phyloP scores from a whole-genome alignment of 2,113 vertebrate genomes.

The Actenoides lindsayi region DNA sequence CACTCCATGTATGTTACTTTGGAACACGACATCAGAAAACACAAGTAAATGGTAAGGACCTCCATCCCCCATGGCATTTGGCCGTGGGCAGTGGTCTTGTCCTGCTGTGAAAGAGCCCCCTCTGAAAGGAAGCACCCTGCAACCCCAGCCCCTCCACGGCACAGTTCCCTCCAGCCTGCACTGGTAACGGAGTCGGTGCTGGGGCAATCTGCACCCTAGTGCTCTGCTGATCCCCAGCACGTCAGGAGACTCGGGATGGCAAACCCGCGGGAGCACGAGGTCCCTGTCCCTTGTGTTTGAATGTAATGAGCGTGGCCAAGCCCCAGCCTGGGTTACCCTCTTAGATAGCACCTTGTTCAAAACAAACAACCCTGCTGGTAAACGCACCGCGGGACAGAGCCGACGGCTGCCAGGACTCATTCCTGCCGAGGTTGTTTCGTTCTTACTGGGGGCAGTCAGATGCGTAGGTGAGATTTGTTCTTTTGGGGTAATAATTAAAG shows the following conservation, averaged over 20 bases:
- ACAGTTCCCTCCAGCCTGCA: not conserved
- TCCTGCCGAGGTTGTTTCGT: not conserved
- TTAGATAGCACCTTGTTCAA: fast-evolving
- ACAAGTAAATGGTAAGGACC: not conserved
- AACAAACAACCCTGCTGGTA: not conserved
- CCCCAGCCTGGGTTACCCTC: fast-evolving
- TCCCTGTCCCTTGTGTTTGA: fast-evolving
- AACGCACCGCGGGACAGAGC: not conserved
- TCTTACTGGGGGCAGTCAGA: not conserved
- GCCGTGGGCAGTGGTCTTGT: not conserved
- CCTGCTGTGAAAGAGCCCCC: not conserved
- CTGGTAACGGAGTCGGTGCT: not conserved
- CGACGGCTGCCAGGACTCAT: not conserved
- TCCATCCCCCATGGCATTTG: fast-evolving
- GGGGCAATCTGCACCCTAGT: not conserved
- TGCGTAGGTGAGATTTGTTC: not conserved
- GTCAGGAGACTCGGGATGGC: fast-evolving
- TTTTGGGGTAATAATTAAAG: not conserved
- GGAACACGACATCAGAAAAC: not conserved
- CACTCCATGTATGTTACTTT: not conserved
- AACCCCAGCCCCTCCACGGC: not conserved
- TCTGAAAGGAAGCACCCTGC: not conserved
- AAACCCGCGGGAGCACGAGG: not conserved
- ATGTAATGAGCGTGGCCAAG: fast-evolving
- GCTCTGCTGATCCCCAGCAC: not conserved